Evolutionary conservation across 53 echinoderm and acorn worm species (phyloP), one percentile per base, ranked within the genome.

Genomic region (Astropecten irregularis): DNA sequence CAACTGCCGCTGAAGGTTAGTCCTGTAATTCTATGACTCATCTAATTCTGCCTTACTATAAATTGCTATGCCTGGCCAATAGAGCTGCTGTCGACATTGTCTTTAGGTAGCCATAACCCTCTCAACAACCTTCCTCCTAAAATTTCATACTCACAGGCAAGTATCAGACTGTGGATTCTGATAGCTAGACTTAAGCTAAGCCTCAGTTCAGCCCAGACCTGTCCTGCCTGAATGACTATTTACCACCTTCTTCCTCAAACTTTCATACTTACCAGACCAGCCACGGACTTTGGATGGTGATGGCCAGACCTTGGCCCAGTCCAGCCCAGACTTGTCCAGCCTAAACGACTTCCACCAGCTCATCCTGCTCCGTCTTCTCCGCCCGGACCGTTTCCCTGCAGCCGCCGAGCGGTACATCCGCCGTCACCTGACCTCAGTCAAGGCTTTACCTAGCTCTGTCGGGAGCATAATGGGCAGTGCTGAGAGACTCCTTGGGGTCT

Each of bases 271-370:
- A 38, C 31, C 56, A 87, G 89, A 73, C 20, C 79, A 91, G 36
- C 51, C 61, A 21, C 77, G 84, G 42, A 86, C 77, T 36, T 72
- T 50, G 27, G 87, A 89, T 61, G 89, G 69, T 9, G 54, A 64
- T 0, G 83, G 90, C 32, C 85, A 84, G 62, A 82, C 82, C 18
- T 94, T 89, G 3, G 52, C 86, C 36, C 91, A 94, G 42, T 84
- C 73, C 44, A 93, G 81, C 53, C 96, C 96, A 0, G 96, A 96
- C 83, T 85, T 93, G 3, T 87, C 93, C 48, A 64, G 73, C 63
- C 76, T 96, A 35, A 91, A 81, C 15, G 96, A 96, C 66, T 93
- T 96, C 86, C 96, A 96, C 57, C 96, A 96, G 76, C 85, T 96
- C 34, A 89, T 96, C 49, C 83, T 96, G 25, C 71, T 96, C 14